phyloP scores from a whole-genome alignment of 2,888 invertebrate genomes.

The Ligdia adustata region DNA sequence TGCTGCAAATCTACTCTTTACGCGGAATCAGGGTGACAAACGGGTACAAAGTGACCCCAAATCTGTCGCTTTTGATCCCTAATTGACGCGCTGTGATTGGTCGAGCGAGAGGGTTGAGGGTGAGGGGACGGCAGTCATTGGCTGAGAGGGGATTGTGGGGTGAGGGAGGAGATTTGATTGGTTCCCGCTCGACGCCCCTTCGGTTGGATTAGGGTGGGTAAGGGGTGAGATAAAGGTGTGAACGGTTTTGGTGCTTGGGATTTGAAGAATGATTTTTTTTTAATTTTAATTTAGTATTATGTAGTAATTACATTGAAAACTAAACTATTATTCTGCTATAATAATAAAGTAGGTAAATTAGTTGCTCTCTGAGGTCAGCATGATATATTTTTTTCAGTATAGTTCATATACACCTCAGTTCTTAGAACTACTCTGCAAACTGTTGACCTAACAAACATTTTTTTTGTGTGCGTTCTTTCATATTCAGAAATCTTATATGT shows the following conservation, averaged over 20 bases:
- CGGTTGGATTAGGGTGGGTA: conserved; percentile 59
- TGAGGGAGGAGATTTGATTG: conserved; percentile 54
- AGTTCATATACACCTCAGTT: too few species aligned
- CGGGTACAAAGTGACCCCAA: conserved; percentile 72
- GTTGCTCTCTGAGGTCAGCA: too few species aligned
- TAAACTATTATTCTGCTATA: too few species aligned
- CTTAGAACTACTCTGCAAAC: too few species aligned
- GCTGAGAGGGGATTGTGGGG: conserved; percentile 46
- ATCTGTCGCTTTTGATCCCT: conserved; percentile 70
- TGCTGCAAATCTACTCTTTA: conserved; percentile 9
- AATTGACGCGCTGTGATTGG: conserved; percentile 70
- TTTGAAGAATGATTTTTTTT: too few species aligned
- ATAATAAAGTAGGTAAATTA: too few species aligned
- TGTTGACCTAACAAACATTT: too few species aligned
- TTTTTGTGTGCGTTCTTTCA: too few species aligned
- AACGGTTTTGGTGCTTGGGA: conserved; percentile 25
- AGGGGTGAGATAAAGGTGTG: conserved; percentile 33
- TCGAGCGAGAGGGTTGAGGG: conserved; percentile 42
- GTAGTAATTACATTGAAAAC: too few species aligned
- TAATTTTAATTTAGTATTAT: too few species aligned
- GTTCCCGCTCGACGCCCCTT: conserved; percentile 49
- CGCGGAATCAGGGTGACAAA: conserved; percentile 55
- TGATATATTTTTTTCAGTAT: too few species aligned
- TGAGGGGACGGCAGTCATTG: conserved; percentile 54
- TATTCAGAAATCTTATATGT: too few species aligned